Conservation (phyloP, 2,113 vertebrate genomes). For the Ptilonorhynchus violaceus region DNA sequence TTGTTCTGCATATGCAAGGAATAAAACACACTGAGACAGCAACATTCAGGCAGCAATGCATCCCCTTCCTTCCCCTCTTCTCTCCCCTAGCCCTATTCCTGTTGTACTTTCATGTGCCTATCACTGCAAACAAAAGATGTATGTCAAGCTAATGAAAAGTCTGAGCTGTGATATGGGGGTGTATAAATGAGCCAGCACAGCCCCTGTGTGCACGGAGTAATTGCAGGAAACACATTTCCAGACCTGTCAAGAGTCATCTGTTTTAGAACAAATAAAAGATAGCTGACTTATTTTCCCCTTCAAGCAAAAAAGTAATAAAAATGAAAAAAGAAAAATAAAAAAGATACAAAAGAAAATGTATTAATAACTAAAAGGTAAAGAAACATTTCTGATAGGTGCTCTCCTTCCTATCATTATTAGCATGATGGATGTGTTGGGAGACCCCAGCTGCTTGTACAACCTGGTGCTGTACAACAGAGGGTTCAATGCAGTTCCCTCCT, state of each 20-base stretch:
- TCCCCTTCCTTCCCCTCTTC: not conserved
- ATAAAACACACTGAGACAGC: not conserved
- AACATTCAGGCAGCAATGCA: not conserved
- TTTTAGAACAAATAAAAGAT: conserved; percentile 4
- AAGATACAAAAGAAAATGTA: not conserved
- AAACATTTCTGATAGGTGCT: not conserved
- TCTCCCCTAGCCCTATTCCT: not conserved
- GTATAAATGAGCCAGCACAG: not conserved
- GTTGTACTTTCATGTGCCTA: not conserved
- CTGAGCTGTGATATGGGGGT: not conserved
- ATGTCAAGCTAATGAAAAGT: conserved; percentile 3
- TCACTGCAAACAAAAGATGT: not conserved
- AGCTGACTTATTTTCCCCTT: not conserved
- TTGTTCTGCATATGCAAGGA: not conserved
- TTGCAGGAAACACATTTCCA: conserved; percentile 9
- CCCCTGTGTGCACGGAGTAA: not conserved
- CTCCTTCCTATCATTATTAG: not conserved
- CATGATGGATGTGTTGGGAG: not conserved
- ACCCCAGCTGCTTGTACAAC: not conserved
- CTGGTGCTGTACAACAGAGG: not conserved
- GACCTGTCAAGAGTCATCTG: conserved; percentile 17
- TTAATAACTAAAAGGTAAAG: not conserved
- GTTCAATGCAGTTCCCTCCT: not conserved
- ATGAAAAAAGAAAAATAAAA: not conserved
- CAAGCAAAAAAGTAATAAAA: not conserved